Percentiles rank a stretch among this genome's conserved stretches.
Conservation (phyloP, 2,888 invertebrate species). For the Dichetophora obliterata region DNA sequence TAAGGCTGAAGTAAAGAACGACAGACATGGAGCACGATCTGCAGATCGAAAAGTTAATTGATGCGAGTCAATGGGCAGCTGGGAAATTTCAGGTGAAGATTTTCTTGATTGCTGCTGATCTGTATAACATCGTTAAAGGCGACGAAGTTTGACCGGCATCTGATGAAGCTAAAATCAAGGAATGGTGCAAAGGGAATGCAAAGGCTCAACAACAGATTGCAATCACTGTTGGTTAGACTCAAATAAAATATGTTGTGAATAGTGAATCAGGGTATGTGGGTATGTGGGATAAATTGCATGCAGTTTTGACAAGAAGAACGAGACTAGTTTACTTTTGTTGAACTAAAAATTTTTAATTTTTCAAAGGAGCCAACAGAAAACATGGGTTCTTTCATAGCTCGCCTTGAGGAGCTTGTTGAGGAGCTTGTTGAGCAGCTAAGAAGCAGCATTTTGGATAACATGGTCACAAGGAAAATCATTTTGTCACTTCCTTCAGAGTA, state of each 20-base stretch:
- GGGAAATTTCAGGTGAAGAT: slow-evolving; percentile 35
- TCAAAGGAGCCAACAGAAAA: slow-evolving; percentile 12
- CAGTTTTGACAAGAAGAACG: slow-evolving; percentile 3
- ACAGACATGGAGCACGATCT: no score
- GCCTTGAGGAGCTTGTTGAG: slow-evolving; percentile 1
- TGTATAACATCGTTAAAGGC: slow-evolving; percentile 3
- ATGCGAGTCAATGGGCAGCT: no score
- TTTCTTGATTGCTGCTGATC: neutral
- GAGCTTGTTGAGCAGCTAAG: slow-evolving; percentile 2
- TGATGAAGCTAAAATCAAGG: neutral
- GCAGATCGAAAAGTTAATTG: no score
- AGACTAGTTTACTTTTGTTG: neutral
- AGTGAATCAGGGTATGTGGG: neutral
- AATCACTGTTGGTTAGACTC: neutral
- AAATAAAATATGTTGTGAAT: slow-evolving; percentile 2
- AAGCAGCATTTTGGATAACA: neutral
- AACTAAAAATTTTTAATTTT: slow-evolving; percentile 7
- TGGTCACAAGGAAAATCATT: neutral
- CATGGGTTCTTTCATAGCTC: neutral
- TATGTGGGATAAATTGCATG: slow-evolving; percentile 10
- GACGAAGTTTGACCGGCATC: neutral
- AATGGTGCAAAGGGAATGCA: neutral
- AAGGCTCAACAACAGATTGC: slow-evolving; percentile 14
- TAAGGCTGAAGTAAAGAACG: no score
- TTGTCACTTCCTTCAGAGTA: neutral